phyloP scores from a whole-genome alignment of 2,888 invertebrate genomes.

The Pristionchus entomophagus region DNA sequence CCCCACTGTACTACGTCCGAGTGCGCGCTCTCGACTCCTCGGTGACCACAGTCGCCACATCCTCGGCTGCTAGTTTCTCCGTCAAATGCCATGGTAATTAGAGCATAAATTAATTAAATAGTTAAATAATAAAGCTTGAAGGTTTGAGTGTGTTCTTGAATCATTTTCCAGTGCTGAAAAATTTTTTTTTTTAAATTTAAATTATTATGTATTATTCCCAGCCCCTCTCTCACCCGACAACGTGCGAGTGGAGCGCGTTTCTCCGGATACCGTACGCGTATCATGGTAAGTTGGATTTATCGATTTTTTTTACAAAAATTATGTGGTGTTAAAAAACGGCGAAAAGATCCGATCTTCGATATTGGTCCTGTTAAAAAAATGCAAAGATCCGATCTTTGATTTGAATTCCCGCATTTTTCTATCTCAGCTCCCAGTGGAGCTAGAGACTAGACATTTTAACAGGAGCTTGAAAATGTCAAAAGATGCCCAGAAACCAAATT shows the following conservation, averaged over 20 bases:
- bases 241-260: constrained; percentile 63
- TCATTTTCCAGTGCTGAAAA: background rate
- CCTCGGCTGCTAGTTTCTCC: constrained; percentile 63
- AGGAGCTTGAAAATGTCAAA: too few species aligned
- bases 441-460: too few species aligned
- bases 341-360: too few species aligned
- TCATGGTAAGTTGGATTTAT: constrained; percentile 20
- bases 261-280: constrained; percentile 50
- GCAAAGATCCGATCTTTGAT: too few species aligned
- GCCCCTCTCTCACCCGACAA: constrained; percentile 63
- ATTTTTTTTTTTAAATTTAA: background rate
- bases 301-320: too few species aligned
- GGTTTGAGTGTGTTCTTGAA: background rate
- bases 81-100: constrained; percentile 68
- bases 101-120: too few species aligned
- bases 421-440: too few species aligned
- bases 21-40: constrained; percentile 63
- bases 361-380: too few species aligned
- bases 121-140: too few species aligned
- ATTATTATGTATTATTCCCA: constrained; percentile 47
- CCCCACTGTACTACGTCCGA: constrained; percentile 64
- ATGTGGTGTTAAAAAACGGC: too few species aligned
- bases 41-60: constrained; percentile 61
- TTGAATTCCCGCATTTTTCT: too few species aligned
- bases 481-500: too few species aligned